Conservation (phyloP, 2,888 invertebrate genomes). For the Nematopogon swammerdamellus region DNA sequence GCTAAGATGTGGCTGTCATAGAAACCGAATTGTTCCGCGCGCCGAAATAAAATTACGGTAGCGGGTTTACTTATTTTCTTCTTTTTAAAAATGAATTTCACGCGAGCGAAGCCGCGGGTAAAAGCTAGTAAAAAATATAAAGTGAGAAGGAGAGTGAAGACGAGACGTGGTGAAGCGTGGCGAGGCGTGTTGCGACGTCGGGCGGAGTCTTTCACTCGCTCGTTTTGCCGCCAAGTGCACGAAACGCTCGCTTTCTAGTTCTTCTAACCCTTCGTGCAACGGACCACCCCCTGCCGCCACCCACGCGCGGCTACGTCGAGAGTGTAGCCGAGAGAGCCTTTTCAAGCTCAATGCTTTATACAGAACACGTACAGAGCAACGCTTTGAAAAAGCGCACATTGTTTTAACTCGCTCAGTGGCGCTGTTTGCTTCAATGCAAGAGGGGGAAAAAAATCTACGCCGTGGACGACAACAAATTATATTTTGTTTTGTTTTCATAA, state of each 20-base stretch:
- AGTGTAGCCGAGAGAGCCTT: slow-evolving; percentile 4
- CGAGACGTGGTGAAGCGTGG: no score
- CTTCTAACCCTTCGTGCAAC: neutral
- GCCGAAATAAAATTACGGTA: no score
- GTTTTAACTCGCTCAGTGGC: neutral
- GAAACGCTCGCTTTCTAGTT: neutral
- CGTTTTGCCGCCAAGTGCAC: neutral
- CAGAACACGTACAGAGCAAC: neutral
- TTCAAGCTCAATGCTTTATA: neutral
- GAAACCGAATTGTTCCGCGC: no score
- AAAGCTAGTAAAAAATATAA: no score
- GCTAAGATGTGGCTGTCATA: no score
- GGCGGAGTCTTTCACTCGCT: neutral
- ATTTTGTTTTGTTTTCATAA: no score
- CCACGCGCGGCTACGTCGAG: slow-evolving; percentile 5
- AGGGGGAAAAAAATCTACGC: neutral
- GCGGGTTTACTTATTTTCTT: no score
- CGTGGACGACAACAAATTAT: no score
- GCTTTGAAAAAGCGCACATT: neutral
- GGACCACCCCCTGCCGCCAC: neutral
- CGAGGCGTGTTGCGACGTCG: neutral
- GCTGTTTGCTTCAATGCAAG: neutral
- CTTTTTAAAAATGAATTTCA: no score
- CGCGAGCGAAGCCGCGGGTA: no score
- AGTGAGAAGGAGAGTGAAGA: no score